Conservation (phyloP, 2,113 vertebrate species). For the Pipra filicauda region DNA sequence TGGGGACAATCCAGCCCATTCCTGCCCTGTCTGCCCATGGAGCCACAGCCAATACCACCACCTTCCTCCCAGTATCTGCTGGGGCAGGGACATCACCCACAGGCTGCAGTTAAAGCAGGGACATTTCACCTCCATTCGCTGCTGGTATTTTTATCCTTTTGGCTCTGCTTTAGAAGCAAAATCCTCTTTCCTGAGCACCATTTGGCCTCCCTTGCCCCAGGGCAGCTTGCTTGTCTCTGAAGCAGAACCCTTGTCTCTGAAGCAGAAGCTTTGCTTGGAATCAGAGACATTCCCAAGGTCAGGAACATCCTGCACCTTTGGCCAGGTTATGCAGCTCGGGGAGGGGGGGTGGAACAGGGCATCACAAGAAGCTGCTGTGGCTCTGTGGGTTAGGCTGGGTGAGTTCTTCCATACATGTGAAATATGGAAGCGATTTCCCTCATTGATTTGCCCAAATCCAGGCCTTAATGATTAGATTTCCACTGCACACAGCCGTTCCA, state of each 20-base stretch:
- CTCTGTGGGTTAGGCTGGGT: not conserved
- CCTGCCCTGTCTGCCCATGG: not conserved
- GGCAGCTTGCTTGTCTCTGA: not conserved
- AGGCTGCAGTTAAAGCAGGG: not conserved
- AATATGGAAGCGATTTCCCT: fast-evolving
- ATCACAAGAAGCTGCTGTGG: not conserved
- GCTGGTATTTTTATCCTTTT: not conserved
- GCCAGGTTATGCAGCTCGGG: not conserved
- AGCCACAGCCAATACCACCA: not conserved
- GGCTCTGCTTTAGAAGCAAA: conserved; percentile 20
- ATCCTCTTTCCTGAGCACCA: conserved; percentile 33
- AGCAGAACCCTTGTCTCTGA: not conserved
- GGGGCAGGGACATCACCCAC: not conserved
- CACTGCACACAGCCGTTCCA: not conserved
- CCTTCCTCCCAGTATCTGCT: not conserved
- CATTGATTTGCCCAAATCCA: not conserved
- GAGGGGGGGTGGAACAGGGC: too few species aligned
- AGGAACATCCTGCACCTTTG: not conserved
- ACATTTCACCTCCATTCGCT: not conserved
- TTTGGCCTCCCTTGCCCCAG: not conserved
- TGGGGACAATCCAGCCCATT: not conserved
- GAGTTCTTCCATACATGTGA: not conserved
- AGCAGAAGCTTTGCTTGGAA: not conserved
- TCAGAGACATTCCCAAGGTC: not conserved
- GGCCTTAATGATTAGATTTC: not conserved